Percentiles rank a stretch among this genome's conserved stretches.
Evolutionary conservation across 2,888 invertebrate species (phyloP).

Genomic region (Agonum fuliginosum): DNA sequence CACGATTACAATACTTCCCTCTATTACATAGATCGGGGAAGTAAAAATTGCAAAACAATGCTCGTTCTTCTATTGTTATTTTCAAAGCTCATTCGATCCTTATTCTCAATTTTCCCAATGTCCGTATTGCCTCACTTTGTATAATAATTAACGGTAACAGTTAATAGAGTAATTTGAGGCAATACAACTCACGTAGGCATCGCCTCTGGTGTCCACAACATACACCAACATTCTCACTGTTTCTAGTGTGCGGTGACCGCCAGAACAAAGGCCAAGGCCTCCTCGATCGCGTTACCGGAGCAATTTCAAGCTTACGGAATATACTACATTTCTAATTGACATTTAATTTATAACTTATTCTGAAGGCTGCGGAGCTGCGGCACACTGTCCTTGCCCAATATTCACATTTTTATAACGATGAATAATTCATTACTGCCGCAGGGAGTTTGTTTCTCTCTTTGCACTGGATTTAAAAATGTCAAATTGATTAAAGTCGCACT

Average conservation of each 20-base stretch:
- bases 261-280: conserved; percentile 38
- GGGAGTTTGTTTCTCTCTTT: background rate
- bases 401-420: conserved; percentile 26
- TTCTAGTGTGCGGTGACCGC: conserved; percentile 20
- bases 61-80: too few species aligned
- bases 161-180: conserved; percentile 36
- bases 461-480: conserved; percentile 19
- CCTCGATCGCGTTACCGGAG: conserved; percentile 8
- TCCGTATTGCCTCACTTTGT: background rate
- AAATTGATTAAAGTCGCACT: conserved; percentile 3
- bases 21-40: too few species aligned
- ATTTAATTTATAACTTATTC: conserved; percentile 19
- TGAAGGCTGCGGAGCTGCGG: conserved; percentile 21
- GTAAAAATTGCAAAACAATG: too few species aligned
- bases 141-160: conserved; percentile 24
- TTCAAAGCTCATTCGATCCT: too few species aligned
- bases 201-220: background rate
- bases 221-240: background rate
- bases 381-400: conserved; percentile 41
- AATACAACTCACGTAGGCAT: conserved; percentile 4
- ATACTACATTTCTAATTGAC: conserved; percentile 31
- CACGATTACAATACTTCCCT: too few species aligned
- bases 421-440: conserved; percentile 20
- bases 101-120: background rate
- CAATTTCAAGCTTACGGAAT: conserved; percentile 26